Evolutionary conservation across 2,888 invertebrate species (phyloP).

Genomic region (Perdita meconis): DNA sequence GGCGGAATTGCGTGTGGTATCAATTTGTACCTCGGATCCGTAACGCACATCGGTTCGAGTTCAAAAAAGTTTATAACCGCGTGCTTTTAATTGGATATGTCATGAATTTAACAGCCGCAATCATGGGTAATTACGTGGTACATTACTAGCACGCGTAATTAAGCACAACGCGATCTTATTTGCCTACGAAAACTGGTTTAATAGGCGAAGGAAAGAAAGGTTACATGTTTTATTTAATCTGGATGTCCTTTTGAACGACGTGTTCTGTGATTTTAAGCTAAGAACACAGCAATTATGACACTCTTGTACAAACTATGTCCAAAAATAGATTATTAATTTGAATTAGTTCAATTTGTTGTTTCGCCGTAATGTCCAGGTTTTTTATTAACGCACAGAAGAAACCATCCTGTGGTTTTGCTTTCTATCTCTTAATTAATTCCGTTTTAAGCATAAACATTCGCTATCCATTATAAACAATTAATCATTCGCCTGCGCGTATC

Average conservation of each 20-base stretch:
- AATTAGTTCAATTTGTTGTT: no score
- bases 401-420: no score
- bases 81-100: conserved; percentile 11
- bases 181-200: conserved; percentile 29
- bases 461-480: no score
- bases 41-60: background rate
- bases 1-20: background rate
- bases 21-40: background rate
- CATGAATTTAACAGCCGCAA: conserved; percentile 22
- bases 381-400: no score
- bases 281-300: no score
- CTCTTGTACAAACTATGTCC: no score
- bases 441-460: no score
- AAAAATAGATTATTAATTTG: no score
- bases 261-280: no score
- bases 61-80: background rate
- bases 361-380: no score
- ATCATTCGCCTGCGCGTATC: no score
- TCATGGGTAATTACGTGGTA: conserved; percentile 33
- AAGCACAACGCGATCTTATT: conserved; percentile 35
- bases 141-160: conserved; percentile 31
- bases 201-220: background rate
- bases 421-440: no score
- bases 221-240: conserved; percentile 15
- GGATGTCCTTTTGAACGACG: background rate